phyloP scores from a whole-genome alignment of 1,140 invertebrate genomes.

The Watersipora subatra region DNA sequence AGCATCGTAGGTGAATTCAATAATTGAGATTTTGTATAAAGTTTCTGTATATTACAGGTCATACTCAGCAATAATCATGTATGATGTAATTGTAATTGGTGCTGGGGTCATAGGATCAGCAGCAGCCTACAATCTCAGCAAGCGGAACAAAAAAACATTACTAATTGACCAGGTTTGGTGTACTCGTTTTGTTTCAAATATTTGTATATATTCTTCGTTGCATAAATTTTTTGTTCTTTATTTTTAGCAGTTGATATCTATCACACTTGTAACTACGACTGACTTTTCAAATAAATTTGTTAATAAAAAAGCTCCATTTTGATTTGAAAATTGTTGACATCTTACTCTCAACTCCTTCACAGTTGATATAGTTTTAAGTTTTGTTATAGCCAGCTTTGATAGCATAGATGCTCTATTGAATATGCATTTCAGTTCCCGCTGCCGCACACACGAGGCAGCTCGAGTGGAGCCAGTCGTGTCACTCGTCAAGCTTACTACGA shows the following conservation, averaged over 20 bases:
- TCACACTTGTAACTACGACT: no score
- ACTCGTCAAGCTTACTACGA: constrained; percentile 27
- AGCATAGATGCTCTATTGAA: background rate
- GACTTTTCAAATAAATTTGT: background rate
- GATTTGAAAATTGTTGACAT: background rate
- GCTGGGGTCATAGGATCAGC: constrained; percentile 32
- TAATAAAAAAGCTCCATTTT: background rate
- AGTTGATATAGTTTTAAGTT: background rate
- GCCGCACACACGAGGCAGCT: constrained; percentile 31
- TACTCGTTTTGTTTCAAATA: no score
- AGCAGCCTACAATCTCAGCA: constrained; percentile 27
- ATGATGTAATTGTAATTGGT: constrained; percentile 30
- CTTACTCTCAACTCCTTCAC: background rate
- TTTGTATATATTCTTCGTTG: no score
- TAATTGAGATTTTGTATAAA: no score
- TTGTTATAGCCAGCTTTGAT: background rate
- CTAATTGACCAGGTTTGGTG: constrained; percentile 36
- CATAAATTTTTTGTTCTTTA: no score
- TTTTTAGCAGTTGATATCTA: no score
- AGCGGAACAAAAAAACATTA: constrained; percentile 20
- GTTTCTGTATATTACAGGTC: no score
- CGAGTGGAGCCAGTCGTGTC: constrained; percentile 31
- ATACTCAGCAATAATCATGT: constrained; percentile 8
- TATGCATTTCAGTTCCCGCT: constrained; percentile 24
- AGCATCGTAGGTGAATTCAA: no score